Evolutionary conservation across 2,113 vertebrate species (phyloP).

Genomic region (Amphilophus citrinellus): DNA sequence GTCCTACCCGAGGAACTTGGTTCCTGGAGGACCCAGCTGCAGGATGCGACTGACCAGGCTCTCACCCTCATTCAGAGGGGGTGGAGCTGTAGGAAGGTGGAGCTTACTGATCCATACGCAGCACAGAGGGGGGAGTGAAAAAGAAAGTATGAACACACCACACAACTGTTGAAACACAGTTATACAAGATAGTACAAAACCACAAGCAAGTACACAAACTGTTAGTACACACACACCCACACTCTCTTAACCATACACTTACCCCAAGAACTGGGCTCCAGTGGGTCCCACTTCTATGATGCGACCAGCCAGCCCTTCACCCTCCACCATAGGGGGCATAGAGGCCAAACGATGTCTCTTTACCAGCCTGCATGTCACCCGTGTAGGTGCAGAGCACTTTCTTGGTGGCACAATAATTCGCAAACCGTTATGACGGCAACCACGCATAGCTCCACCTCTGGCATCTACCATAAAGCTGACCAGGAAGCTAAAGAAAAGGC

Average conservation of each 20-base stretch:
- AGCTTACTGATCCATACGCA: constrained; percentile 99
- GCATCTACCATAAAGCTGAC: constrained; percentile 99
- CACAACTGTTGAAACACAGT: constrained; percentile 40
- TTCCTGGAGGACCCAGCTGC: constrained; percentile 99
- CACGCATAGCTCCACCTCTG: constrained; percentile 97
- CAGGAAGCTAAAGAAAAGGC: constrained; percentile 86
- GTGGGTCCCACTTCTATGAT: constrained; percentile 97
- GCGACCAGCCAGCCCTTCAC: constrained; percentile 93
- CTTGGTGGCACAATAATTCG: constrained; percentile 96
- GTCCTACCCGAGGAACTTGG: constrained; percentile 99
- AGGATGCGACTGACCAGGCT: constrained; percentile 99
- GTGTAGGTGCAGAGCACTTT: constrained; percentile 95
- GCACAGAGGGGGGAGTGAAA: constrained; percentile 87
- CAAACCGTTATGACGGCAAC: constrained; percentile 95
- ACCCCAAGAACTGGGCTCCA: constrained; percentile 98
- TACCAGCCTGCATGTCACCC: constrained; percentile 96
- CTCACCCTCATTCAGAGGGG: constrained; percentile 99
- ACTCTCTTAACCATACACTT: constrained; percentile 63
- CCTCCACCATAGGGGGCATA: constrained; percentile 98
- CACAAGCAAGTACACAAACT: background rate
- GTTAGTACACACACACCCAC: background rate
- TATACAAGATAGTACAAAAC: constrained; percentile 8
- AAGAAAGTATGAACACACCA: constrained; percentile 87
- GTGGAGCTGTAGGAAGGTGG: constrained; percentile 98
- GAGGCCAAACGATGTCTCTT: constrained; percentile 96